Conservation (phyloP, 2,113 vertebrate genomes). For the Calidris pugnax region DNA sequence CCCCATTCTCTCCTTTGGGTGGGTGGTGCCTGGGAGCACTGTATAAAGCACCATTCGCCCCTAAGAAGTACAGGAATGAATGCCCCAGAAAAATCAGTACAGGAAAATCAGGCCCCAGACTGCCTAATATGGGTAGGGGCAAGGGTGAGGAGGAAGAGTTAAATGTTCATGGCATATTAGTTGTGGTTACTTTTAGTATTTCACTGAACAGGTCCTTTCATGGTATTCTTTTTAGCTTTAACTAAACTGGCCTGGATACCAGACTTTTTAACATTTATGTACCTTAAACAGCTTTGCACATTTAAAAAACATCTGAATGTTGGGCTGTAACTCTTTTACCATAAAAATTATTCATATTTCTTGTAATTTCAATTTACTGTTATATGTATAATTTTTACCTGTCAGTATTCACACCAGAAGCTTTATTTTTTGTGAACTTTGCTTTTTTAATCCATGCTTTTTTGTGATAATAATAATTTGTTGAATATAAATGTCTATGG, state of each 20-base stretch:
- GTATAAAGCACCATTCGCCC: not conserved
- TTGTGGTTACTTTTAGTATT: not conserved
- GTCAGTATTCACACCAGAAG: not conserved
- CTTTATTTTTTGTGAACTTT: not conserved
- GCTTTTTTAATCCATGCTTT: not conserved
- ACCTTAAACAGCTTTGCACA: not conserved
- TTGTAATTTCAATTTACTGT: not conserved
- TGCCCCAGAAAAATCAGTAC: too few relatives aligned
- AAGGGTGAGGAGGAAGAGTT: not conserved
- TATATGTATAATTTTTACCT: not conserved
- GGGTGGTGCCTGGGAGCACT: not conserved
- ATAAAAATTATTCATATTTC: not conserved
- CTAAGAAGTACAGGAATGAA: not conserved
- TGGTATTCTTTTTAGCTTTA: not conserved
- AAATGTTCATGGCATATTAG: not conserved
- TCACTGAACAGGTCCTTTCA: not conserved
- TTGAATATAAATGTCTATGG: not conserved
- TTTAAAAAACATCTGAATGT: not conserved
- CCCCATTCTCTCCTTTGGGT: not conserved
- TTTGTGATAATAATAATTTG: not conserved
- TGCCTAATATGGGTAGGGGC: not conserved
- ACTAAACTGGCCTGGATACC: not conserved
- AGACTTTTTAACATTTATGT: not conserved
- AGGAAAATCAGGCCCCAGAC: rapidly evolving
- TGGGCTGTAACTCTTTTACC: not conserved